These are phyloP conservation scores for Abrostola tripartita DNA, from an alignment of 2,888 invertebrate species.

Conservation along the genomic window DNA sequence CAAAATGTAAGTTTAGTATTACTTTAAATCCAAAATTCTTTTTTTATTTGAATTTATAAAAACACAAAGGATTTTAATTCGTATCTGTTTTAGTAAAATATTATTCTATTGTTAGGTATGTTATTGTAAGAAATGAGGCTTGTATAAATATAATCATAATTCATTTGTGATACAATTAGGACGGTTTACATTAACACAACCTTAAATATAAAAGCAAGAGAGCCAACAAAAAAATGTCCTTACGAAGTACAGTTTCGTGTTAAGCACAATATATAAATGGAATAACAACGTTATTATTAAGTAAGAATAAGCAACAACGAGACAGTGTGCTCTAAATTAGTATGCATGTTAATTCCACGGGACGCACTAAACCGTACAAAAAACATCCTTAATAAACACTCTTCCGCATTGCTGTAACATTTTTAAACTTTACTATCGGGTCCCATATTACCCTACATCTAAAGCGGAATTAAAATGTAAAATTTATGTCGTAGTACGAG, in stretches of 20 bases:
- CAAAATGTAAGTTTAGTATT: no score
- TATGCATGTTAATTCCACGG: slow-evolving; percentile 35
- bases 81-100: no score
- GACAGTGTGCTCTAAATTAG: slow-evolving; percentile 32
- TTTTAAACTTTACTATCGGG: slow-evolving; percentile 23
- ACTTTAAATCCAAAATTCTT: no score
- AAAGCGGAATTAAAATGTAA: slow-evolving; percentile 44
- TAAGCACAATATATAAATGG: background rate
- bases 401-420: slow-evolving; percentile 29
- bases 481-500: slow-evolving; percentile 34
- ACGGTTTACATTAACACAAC: no score
- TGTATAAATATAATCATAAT: no score
- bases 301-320: slow-evolving; percentile 18
- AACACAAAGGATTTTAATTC: no score
- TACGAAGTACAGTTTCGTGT: background rate
- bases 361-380: slow-evolving; percentile 30
- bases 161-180: no score
- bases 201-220: background rate
- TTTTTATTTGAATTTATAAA: no score
- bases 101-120: no score
- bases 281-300: slow-evolving; percentile 11
- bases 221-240: background rate
- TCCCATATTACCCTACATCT: slow-evolving; percentile 8
- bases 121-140: no score
- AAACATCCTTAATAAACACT: slow-evolving; percentile 23